Conservation (phyloP, 1,140 invertebrate genomes). For the Lasioglossum albipes region DNA sequence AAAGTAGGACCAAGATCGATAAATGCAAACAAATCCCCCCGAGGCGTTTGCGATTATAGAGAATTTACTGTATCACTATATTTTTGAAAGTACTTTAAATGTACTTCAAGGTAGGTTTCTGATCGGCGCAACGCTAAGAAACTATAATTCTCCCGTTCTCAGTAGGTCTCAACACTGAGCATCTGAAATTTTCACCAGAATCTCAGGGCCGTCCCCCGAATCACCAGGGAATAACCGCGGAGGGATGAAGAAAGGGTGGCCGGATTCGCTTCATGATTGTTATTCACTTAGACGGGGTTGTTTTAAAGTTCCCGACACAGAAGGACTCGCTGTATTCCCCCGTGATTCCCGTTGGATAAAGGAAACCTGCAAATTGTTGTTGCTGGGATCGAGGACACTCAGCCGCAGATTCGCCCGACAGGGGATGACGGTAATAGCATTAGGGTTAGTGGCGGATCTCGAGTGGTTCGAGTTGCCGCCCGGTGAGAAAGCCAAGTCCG, state of each 20-base stretch:
- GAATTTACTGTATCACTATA: too few relatives aligned
- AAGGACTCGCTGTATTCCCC: constrained; percentile 50
- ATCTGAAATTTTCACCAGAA: not conserved
- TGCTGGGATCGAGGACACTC: constrained; percentile 63
- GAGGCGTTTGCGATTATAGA: too few relatives aligned
- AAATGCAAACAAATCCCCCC: too few relatives aligned
- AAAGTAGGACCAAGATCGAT: too few relatives aligned
- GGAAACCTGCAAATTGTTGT: constrained; percentile 62
- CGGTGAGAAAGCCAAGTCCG: too few relatives aligned
- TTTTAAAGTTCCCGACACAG: constrained; percentile 56
- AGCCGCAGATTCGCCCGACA: constrained; percentile 52
- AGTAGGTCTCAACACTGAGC: not conserved
- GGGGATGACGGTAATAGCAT: constrained; percentile 62
- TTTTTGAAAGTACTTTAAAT: too few relatives aligned
- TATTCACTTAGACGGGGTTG: constrained; percentile 53
- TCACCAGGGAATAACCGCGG: not conserved
- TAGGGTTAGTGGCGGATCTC: constrained; percentile 69
- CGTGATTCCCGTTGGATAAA: constrained; percentile 51
- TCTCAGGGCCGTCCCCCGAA: not conserved
- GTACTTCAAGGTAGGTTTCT: too few relatives aligned
- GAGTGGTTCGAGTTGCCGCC: constrained; percentile 47
- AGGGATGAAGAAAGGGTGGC: not conserved
- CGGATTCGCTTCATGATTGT: constrained; percentile 35
- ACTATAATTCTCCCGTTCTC: too few relatives aligned
- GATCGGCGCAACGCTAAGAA: too few relatives aligned